phyloP scores from a whole-genome alignment of 2,113 vertebrate species.

The Trinectes maculatus region DNA sequence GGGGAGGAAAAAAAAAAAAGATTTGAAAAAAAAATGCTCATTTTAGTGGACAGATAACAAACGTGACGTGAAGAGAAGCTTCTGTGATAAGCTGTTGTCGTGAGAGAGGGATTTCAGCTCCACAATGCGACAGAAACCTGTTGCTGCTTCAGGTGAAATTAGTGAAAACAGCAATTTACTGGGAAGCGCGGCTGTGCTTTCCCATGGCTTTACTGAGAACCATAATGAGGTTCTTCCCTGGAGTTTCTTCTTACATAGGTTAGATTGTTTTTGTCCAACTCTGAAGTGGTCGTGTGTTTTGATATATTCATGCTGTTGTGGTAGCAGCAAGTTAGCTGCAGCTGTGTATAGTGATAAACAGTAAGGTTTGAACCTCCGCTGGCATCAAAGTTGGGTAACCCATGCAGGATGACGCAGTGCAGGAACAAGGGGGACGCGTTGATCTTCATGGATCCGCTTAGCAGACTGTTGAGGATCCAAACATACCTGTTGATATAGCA shows the following conservation, averaged over 20 bases:
- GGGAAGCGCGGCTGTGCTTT: constrained; percentile 39
- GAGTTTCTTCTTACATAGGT: constrained; percentile 47
- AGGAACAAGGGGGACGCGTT: constrained; percentile 90
- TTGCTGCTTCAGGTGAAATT: constrained; percentile 51
- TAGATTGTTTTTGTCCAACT: constrained; percentile 39
- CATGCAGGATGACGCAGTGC: constrained; percentile 91
- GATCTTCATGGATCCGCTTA: constrained; percentile 95
- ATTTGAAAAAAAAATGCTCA: constrained; percentile 15
- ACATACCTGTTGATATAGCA: constrained; percentile 85
- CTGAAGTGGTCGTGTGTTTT: constrained; percentile 64
- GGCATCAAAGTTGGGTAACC: constrained; percentile 88
- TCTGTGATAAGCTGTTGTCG: constrained; percentile 46
- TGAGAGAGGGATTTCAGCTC: constrained; percentile 46
- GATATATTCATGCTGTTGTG: constrained; percentile 27
- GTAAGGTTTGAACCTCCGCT: constrained; percentile 82
- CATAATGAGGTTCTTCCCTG: constrained; percentile 32
- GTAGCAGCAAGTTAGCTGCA: constrained; percentile 14
- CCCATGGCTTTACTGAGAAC: constrained; percentile 48
- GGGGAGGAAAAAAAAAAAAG: constrained; percentile 49
- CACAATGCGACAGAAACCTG: constrained; percentile 21
- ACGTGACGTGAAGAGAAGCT: neutral
- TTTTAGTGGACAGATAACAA: neutral
- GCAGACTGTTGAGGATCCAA: constrained; percentile 91
- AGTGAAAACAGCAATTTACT: constrained; percentile 62
- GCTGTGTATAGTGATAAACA: constrained; percentile 52